Evolutionary conservation across 2,888 invertebrate genomes (phyloP), one percentile per base, ranked within the genome.

Genomic region (Halictus quadricinctus): DNA sequence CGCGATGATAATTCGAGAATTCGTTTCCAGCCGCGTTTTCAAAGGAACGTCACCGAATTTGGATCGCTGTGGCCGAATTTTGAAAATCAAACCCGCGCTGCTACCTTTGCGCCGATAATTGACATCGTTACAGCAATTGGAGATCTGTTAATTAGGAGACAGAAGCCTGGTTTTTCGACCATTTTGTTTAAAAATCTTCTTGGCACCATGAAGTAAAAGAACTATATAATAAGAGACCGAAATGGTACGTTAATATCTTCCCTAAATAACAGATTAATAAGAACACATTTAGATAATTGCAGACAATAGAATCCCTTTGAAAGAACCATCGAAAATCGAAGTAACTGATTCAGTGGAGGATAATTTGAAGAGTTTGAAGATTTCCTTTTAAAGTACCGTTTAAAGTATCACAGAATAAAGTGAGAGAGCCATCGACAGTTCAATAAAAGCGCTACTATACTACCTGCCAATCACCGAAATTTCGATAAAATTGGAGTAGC

Each of bases 1-100:
- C 12, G 21, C n/a, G 8, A 25, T 48, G 72, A 46, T 46, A 72
- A 72, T 72, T 48, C 29, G 72, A 72, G 72, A 72, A 72, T 72
- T 72, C 46, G 46, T 72, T 46, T 15, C 8, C 25, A 72, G 48
- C 25, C 8, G 18, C 25, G 18, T 48, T 46, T 72, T 72, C 72
- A 48, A 72, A 43, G 70, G 43, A 25, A 48, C 72, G 4, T 46
- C 18, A 0, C 36, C 13, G 29, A 46, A 72, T 43, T 21, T 36
- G 46, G 25, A n/a, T 46, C n/a, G 5, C 70, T 70, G 70, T n/a
- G 43, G 36, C 8, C 54, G 12, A 60, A 48, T 72, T 60, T n/a
- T 25, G 72, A 18, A 48, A 21, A 50, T 48, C n/a, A 73, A 79
- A 79, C 43, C 13, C 2, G 70, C 13, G 58, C 7, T n/a, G 43